These are phyloP conservation scores for Acanthochromis polyacanthus DNA, from an alignment of 2,113 vertebrate species.

Conservation along the genomic window DNA sequence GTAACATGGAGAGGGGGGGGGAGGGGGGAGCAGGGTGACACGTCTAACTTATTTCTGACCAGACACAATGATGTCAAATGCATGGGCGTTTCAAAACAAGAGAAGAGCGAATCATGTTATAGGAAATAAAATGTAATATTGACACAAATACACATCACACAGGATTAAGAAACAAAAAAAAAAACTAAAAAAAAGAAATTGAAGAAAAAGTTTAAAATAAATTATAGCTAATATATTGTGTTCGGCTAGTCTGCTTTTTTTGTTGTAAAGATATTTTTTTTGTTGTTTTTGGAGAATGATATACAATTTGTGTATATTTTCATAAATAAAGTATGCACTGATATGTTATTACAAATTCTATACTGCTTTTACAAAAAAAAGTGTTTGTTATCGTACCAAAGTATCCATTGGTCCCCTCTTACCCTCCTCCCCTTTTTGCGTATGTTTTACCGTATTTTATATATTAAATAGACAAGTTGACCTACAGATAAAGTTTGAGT, in stretches of 20 bases:
- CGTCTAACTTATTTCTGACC: conserved; percentile 91
- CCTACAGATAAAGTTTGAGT: conserved; percentile 73
- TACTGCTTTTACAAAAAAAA: conserved; percentile 94
- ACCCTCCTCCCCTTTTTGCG: conserved; percentile 83
- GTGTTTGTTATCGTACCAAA: conserved; percentile 96
- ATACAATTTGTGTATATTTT: conserved; percentile 97
- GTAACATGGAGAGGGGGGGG: not conserved
- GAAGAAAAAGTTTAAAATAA: conserved; percentile 83
- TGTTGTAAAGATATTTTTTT: conserved; percentile 85
- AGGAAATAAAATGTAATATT: conserved; percentile 86
- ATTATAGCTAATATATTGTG: conserved; percentile 96
- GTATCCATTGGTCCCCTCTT: conserved; percentile 91
- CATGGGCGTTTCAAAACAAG: conserved; percentile 85
- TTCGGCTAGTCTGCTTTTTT: conserved; percentile 93
- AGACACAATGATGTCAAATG: conserved; percentile 86
- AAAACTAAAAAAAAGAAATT: conserved; percentile 75
- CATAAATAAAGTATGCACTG: conserved; percentile 97
- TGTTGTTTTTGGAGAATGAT: conserved; percentile 92
- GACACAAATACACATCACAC: conserved; percentile 88
- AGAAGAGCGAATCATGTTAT: conserved; percentile 85
- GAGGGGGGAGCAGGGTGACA: conserved; percentile 70
- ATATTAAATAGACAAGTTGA: conserved; percentile 92
- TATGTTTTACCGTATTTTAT: conserved; percentile 91
- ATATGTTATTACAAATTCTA: conserved; percentile 94
- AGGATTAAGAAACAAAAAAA: conserved; percentile 67